Conservation (phyloP, 2,113 vertebrate species). For the Todiramphus chloris region DNA sequence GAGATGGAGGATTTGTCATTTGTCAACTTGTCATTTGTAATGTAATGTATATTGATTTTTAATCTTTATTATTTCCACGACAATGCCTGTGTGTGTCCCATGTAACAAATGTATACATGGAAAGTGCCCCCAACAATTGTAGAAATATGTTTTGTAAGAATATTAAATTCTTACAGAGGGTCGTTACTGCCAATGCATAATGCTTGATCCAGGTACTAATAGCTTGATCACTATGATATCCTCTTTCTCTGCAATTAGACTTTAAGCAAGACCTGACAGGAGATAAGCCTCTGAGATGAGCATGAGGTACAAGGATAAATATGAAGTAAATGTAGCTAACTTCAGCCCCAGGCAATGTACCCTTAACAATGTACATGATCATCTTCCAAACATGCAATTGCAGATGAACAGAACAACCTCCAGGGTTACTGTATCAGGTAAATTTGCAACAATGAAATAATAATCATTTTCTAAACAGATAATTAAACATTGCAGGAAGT, state of each 20-base stretch:
- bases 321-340: background rate
- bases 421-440: background rate
- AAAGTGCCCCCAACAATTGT: background rate
- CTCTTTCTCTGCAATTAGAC: constrained; percentile 4
- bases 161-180: background rate
- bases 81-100: background rate
- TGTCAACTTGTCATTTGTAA: background rate
- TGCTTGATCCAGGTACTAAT: background rate
- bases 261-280: constrained; percentile 17
- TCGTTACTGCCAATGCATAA: background rate
- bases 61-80: background rate
- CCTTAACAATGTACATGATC: background rate
- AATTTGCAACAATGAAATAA: background rate
- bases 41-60: background rate
- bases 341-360: background rate
- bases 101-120: background rate
- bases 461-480: background rate
- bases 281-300: background rate
- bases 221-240: background rate
- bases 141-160: background rate
- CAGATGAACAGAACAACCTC: background rate
- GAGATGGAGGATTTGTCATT: background rate
- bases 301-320: background rate
- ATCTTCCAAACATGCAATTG: background rate
- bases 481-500: background rate